phyloP scores from a whole-genome alignment of 2,797 vertebrate species.

The Emys orbicularis region DNA sequence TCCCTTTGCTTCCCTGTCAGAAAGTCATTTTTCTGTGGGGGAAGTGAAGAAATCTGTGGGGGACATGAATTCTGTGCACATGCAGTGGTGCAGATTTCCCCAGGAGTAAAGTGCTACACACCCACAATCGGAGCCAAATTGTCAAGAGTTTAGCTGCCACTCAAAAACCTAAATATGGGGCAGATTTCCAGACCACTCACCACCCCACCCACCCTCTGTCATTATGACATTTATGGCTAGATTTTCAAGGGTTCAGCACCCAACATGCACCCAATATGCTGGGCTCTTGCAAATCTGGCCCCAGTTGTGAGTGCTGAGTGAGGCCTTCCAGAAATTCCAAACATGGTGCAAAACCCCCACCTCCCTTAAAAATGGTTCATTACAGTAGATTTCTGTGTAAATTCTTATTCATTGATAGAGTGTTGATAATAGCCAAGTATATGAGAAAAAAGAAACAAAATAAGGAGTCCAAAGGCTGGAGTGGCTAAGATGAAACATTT shows the following conservation, averaged over 20 bases:
- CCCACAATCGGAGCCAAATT: neutral
- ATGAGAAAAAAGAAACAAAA: conserved; percentile 18
- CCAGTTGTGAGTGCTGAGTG: neutral
- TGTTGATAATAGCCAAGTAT: conserved; percentile 36
- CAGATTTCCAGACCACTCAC: neutral
- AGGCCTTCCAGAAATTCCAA: conserved; percentile 15
- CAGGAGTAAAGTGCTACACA: neutral
- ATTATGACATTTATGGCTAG: neutral
- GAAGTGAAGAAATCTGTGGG: no score
- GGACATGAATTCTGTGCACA: no score
- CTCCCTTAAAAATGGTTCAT: conserved; percentile 61
- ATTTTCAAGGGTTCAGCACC: neutral
- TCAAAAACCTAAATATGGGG: neutral
- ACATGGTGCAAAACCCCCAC: conserved; percentile 35
- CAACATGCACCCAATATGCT: neutral
- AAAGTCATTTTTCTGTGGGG: no score
- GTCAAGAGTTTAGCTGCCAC: fast-evolving
- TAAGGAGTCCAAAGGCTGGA: neutral
- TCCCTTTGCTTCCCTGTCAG: no score
- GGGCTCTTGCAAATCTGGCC: neutral
- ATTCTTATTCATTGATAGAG: conserved; percentile 54
- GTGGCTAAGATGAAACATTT: neutral
- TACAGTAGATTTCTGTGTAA: conserved; percentile 28
- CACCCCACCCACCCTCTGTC: neutral
- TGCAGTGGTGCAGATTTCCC: no score